These are phyloP conservation scores for Condylura cristata DNA, from an alignment of 2,113 vertebrate species.

Conservation along the genomic window DNA sequence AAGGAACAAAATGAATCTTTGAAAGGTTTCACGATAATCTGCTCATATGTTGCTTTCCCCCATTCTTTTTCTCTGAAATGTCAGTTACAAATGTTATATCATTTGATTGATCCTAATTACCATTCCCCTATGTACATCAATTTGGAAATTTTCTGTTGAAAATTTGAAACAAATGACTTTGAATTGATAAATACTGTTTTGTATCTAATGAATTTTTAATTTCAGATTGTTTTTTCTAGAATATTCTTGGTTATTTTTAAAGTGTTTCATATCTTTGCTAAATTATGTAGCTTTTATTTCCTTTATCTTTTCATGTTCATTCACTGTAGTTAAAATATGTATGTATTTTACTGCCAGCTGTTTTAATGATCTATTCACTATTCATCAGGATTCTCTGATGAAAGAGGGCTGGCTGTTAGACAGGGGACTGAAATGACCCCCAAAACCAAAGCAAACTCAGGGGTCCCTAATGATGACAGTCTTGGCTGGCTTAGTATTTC, in stretches of 20 bases:
- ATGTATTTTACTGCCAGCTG: not conserved
- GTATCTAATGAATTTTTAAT: not conserved
- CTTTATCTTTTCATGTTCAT: not conserved
- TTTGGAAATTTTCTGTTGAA: not conserved
- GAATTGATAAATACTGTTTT: not conserved
- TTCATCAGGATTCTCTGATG: constrained; percentile 64
- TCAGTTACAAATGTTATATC: not conserved
- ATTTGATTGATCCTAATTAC: not conserved
- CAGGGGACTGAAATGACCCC: not conserved
- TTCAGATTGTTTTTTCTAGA: not conserved
- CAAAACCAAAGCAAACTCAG: not conserved
- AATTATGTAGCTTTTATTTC: not conserved
- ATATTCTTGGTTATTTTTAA: not conserved
- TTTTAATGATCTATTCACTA: constrained; percentile 75
- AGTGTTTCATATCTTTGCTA: not conserved
- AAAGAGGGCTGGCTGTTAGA: not conserved
- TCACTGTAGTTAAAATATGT: not conserved
- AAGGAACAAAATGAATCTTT: no score
- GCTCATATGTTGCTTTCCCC: not conserved
- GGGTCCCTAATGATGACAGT: constrained; percentile 86
- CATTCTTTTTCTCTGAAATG: not conserved
- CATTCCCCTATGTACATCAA: not conserved
- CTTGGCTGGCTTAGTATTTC: constrained; percentile 91
- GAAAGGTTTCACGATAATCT: not conserved
- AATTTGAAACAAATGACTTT: not conserved